Evolutionary conservation across 1,140 invertebrate species (phyloP).

Genomic region (Drosophila willistoni): DNA sequence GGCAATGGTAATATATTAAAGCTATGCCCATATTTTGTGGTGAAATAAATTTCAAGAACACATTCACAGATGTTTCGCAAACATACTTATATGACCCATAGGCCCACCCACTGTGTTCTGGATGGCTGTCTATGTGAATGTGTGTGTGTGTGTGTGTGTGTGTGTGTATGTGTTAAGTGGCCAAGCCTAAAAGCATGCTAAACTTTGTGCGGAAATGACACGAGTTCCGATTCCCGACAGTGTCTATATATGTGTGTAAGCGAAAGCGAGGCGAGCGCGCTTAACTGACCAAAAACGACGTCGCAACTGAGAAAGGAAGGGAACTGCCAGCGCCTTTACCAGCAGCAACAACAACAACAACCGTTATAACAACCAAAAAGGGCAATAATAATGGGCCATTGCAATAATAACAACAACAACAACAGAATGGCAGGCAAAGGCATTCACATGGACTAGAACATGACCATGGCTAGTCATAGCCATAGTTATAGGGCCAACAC

Average conservation of each 20-base stretch:
- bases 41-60: conserved; percentile 49
- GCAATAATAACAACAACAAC: conserved; percentile 31
- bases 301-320: conserved; percentile 1
- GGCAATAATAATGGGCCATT: conserved; percentile 33
- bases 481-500: conserved; percentile 22
- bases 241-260: background rate
- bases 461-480: conserved; percentile 13
- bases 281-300: conserved; percentile 28
- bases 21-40: conserved; percentile 16
- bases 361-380: conserved; percentile 30
- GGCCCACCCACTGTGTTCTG: conserved; percentile 16
- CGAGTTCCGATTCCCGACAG: conserved; percentile 65
- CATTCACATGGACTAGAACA: conserved; percentile 10
- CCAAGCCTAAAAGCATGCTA: conserved; percentile 72
- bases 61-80: conserved; percentile 41
- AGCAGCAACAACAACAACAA: conserved; percentile 10
- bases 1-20: conserved; percentile 7
- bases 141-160: conserved; percentile 11
- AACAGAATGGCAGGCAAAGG: conserved; percentile 11
- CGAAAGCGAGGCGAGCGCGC: conserved; percentile 36
- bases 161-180: conserved; percentile 58
- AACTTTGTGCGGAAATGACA: conserved; percentile 78
- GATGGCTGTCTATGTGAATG: too few relatives aligned
- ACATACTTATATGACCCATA: conserved; percentile 30
- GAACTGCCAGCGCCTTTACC: background rate